Percentiles rank a stretch among this genome's conserved stretches.
These are phyloP conservation scores for Drosophila virilis DNA, from an alignment of 1,140 invertebrate genomes.

Conservation along the genomic window DNA sequence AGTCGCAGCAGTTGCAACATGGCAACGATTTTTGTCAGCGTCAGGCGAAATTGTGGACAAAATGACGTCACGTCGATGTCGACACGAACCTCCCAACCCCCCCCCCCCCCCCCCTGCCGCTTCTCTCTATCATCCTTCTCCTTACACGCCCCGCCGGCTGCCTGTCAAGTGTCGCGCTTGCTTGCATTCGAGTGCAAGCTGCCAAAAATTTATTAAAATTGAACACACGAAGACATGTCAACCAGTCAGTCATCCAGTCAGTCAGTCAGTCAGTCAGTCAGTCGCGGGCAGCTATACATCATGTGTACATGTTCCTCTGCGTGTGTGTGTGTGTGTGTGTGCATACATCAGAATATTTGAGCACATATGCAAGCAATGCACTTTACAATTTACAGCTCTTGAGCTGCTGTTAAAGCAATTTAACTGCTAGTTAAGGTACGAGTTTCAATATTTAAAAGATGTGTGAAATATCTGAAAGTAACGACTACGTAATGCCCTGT, in stretches of 20 bases:
- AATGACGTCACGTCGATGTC: constrained; percentile 37
- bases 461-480: no score
- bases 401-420: no score
- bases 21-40: constrained; percentile 35
- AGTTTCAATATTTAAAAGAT: no score
- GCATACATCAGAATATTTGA: neutral
- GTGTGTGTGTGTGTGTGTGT: neutral
- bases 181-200: constrained; percentile 59
- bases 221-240: constrained; percentile 59
- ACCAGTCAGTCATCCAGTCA: constrained; percentile 37
- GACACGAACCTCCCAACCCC: neutral
- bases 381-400: no score
- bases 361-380: neutral
- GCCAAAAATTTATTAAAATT: constrained; percentile 75
- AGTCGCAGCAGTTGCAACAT: constrained; percentile 39
- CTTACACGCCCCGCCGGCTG: constrained; percentile 5
- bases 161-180: constrained; percentile 76
- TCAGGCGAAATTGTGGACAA: constrained; percentile 34
- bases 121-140: no score
- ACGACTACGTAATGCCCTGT: no score
- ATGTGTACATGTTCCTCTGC: neutral
- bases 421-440: no score
- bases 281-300: neutral
- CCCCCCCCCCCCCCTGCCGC: no score
- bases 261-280: constrained; percentile 3